Evolutionary conservation across 2,888 invertebrate species (phyloP).

Genomic region (Clistopyga incitator): DNA sequence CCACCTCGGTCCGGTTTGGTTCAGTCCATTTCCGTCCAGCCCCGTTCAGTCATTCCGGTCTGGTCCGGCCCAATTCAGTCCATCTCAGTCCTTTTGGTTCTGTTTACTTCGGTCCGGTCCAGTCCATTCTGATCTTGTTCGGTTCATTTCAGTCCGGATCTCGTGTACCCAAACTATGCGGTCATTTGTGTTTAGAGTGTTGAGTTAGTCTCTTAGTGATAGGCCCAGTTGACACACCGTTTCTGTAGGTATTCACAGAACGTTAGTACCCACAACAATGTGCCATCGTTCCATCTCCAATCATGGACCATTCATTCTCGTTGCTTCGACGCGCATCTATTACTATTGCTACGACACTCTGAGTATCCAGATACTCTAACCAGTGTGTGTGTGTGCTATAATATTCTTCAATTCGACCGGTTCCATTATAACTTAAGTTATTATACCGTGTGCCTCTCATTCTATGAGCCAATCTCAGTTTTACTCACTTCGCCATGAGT

Average conservation of each 20-base stretch:
- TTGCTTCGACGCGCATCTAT: neutral
- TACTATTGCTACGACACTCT: neutral
- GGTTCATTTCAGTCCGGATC: too few relatives aligned
- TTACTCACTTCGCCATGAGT: conserved; percentile 24
- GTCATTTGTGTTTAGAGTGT: too few relatives aligned
- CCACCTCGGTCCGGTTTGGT: too few relatives aligned
- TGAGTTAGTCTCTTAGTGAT: neutral
- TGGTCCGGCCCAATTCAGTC: too few relatives aligned
- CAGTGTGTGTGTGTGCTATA: neutral
- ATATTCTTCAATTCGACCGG: conserved; percentile 28
- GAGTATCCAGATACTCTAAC: neutral
- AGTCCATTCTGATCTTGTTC: too few relatives aligned
- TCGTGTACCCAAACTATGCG: too few relatives aligned
- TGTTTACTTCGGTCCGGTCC: too few relatives aligned
- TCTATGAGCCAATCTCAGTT: conserved; percentile 38
- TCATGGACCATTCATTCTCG: conserved; percentile 11
- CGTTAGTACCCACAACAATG: neutral
- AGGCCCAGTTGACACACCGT: neutral
- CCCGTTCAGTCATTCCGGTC: too few relatives aligned
- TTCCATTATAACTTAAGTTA: conserved; percentile 44
- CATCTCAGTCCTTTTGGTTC: too few relatives aligned
- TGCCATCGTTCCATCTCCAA: too few relatives aligned
- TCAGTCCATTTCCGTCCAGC: too few relatives aligned
- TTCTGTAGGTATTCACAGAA: neutral
- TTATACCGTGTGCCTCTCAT: conserved; percentile 13